A percentile compares a stretch with the other conserved stretches of the same genome.
Evolutionary conservation across 2,797 vertebrate species (phyloP).

Genomic region (Labroides dimidiatus): DNA sequence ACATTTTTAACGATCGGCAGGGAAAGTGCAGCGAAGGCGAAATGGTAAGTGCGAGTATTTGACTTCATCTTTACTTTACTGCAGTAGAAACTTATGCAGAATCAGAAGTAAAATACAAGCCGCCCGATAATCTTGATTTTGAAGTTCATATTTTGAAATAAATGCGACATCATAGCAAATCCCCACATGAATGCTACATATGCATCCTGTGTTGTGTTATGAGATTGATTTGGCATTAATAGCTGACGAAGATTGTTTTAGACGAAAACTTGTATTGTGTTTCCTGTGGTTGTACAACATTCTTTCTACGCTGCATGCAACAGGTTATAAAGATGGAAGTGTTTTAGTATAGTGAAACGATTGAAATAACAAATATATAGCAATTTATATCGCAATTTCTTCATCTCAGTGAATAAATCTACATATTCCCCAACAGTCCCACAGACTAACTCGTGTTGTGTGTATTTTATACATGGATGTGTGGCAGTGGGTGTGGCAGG

Average conservation of each 20-base stretch:
- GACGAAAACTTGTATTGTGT: no score
- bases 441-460: background rate
- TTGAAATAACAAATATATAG: background rate
- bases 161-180: rapidly evolving
- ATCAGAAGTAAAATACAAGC: rapidly evolving
- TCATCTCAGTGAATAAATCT: no score
- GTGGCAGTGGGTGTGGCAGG: background rate
- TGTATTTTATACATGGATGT: no score
- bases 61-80: rapidly evolving
- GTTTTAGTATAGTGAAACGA: rapidly evolving
- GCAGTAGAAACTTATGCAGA: rapidly evolving
- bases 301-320: background rate
- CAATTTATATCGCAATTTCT: background rate
- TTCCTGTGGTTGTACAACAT: background rate
- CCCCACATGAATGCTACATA: no score
- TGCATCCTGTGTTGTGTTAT: no score
- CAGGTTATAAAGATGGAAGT: background rate
- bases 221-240: no score
- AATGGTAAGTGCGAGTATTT: background rate
- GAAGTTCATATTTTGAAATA: background rate
- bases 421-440: background rate
- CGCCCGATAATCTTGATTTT: rapidly evolving
- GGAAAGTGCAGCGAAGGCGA: background rate
- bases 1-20: background rate
- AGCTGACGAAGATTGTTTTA: background rate